Base-by-base conservation (phyloP, 2,113 vertebrate genomes). In the Datnioides undecimradiatus region DNA sequence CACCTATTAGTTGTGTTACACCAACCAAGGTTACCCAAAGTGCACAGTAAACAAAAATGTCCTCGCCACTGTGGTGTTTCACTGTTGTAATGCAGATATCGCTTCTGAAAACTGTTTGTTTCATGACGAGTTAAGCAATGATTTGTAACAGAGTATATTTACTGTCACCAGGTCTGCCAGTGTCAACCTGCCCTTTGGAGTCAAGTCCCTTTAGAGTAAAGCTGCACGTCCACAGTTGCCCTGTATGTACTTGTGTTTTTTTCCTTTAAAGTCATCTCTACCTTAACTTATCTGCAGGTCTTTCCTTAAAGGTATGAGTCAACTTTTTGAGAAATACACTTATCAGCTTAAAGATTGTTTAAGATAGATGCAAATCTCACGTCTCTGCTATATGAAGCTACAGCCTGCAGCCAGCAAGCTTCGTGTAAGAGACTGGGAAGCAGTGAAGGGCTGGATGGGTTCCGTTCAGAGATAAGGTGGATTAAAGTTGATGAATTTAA, bases 31-130 rank as follows among this genome's bases (percentile, higher is more conserved):
- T 25, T 36, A 7, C 21, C 12, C 5, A 1, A 0, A 17, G 46
- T 38, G 36, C 52, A 70, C 65, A 51, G 16, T n/a, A n/a, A 52
- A 33, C n/a, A 71, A n/a, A 52, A 29, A 58, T 41, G 36, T 57
- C 55, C 48, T 46, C 21, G 14, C 25, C 38, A 19, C 6, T 8
- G 17, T 11, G 21, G 48, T 41, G 27, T 45, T 11, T 71, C 19
- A 13, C 9, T 17, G 17, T 16, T 46, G n/a, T 29, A 23, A 75
- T 11, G 6, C 33, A 48, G 43, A 36, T 14, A 6, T 13, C 0
- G 6, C 19, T 29, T 21, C 2, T 34, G 36, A 23, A 23, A 12
- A 14, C 21, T 43, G 36, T 23, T 23, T 17, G 36, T 55, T 25
- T 27, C 5, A n/a, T 62, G 54, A 48, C 25, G 5, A 12, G 25